Evolutionary conservation across 2,113 vertebrate genomes (phyloP), one percentile per base, ranked within the genome.

Genomic region (Pollachius pollachius): DNA sequence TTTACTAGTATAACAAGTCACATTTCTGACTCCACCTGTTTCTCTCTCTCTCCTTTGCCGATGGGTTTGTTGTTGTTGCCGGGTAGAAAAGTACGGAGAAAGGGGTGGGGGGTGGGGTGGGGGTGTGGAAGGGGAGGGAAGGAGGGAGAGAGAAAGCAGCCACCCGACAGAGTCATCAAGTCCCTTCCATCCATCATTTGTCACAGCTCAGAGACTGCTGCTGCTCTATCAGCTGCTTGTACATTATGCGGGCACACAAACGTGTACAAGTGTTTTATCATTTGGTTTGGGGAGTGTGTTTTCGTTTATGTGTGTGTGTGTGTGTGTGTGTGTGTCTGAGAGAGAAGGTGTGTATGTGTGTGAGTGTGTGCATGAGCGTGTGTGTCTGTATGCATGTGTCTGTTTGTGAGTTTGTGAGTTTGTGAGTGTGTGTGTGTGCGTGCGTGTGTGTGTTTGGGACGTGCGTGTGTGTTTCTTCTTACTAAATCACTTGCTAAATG

Each of bases 131-230:
- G 65, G 52, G 70, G 16, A 72, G 37, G 60, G 65, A 60, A 77
- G 69, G 67, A 72, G 58, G 73, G 74, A 74, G 66, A 66, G 76
- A 84, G 73, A 9, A 71, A 89, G 84, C 83, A 88, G 78, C 81
- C 86, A 84, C 81, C 87, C 84, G 86, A 83, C 81, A 78, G 71
- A 82, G 81, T 81, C 83, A 88, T 88, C 80, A 86, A 77, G 77
- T 82, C 59, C 67, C 76, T 73, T 80, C 73, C 78, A 83, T 87
- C 77, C 79, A 86, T 85, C 79, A 84, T 87, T 70, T 79, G 78
- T 75, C 79, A 81, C 75, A 81, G 77, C 74, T 74, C 82, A 81
- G 77, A 81, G 84, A 71, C 78, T 78, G 78, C 74, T 64, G 69
- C 73, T 76, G 79, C 79, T 78, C 86, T 77, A 86, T 84, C 82